These are phyloP conservation scores for Helicoverpa zea DNA, from an alignment of 1,140 invertebrate species.

Conservation along the genomic window DNA sequence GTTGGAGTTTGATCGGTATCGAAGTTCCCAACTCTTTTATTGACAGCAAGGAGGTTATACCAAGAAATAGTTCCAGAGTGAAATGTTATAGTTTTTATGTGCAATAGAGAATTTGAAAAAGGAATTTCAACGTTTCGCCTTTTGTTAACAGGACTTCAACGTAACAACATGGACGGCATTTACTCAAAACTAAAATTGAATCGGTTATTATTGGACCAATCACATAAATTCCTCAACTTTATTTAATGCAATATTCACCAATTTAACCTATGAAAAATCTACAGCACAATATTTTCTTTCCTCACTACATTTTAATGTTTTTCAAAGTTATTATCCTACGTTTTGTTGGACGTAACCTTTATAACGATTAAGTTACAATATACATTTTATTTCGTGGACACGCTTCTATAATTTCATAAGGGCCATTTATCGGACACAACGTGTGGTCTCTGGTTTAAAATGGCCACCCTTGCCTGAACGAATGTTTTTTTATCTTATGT, in stretches of 20 bases:
- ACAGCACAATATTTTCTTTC: not conserved
- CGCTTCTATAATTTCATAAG: slow-evolving; percentile 34
- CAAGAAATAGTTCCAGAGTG: slow-evolving; percentile 8
- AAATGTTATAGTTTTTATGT: slow-evolving; percentile 27
- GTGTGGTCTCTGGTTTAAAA: slow-evolving; percentile 7
- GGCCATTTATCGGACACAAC: not conserved
- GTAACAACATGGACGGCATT: no score
- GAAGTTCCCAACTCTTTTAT: slow-evolving; percentile 6
- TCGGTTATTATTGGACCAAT: no score
- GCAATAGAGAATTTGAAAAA: slow-evolving; percentile 5
- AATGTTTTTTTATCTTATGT: not conserved
- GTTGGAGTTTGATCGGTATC: slow-evolving; percentile 42
- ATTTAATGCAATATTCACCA: not conserved
- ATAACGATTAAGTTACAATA: slow-evolving; percentile 35
- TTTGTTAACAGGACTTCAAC: not conserved
- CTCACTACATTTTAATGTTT: not conserved
- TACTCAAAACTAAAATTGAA: no score
- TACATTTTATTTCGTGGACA: not conserved
- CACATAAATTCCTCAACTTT: no score
- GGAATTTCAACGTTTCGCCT: not conserved
- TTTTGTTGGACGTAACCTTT: slow-evolving; percentile 1
- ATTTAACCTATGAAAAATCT: not conserved
- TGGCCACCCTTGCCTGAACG: not conserved
- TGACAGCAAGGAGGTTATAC: slow-evolving; percentile 8
- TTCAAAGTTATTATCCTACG: not conserved